phyloP scores from a whole-genome alignment of 2,888 invertebrate species.

The Dasysyrphus tricinctus region DNA sequence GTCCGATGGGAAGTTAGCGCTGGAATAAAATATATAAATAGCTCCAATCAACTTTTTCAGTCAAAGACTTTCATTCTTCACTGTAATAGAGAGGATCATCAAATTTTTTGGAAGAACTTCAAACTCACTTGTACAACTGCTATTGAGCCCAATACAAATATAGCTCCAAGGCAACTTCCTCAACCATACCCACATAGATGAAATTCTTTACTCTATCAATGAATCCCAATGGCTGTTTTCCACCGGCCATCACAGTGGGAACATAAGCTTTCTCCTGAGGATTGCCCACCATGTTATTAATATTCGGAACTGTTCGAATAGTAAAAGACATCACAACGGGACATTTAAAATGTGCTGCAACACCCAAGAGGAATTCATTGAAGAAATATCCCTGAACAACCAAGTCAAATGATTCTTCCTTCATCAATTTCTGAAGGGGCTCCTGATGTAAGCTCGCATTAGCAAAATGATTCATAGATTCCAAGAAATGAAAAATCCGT shows the following conservation, averaged over 20 bases:
- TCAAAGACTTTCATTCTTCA: no score
- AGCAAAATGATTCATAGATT: conserved; percentile 4
- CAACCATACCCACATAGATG: conserved; percentile 18
- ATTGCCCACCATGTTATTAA: conserved; percentile 78
- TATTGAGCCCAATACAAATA: conserved; percentile 11
- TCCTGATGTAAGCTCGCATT: conserved; percentile 41
- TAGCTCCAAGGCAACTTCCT: neutral
- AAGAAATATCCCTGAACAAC: conserved; percentile 70
- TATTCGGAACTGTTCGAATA: conserved; percentile 75
- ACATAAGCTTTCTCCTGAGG: conserved; percentile 78
- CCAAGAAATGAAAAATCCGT: neutral
- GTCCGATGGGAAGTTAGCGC: conserved; percentile 77
- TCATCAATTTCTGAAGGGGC: conserved; percentile 56
- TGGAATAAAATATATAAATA: conserved; percentile 22
- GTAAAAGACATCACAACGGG: conserved; percentile 79
- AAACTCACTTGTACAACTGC: conserved; percentile 9
- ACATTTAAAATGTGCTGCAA: conserved; percentile 77
- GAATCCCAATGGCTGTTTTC: conserved; percentile 77
- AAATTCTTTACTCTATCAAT: conserved; percentile 77
- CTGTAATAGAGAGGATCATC: no score
- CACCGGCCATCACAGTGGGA: conserved; percentile 76
- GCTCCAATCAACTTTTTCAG: neutral
- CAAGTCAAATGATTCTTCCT: conserved; percentile 72
- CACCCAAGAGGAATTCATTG: conserved; percentile 2
- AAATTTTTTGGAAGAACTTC: no score